Evolutionary conservation across 2,888 invertebrate genomes (phyloP).

Genomic region (Thelaira solivaga): DNA sequence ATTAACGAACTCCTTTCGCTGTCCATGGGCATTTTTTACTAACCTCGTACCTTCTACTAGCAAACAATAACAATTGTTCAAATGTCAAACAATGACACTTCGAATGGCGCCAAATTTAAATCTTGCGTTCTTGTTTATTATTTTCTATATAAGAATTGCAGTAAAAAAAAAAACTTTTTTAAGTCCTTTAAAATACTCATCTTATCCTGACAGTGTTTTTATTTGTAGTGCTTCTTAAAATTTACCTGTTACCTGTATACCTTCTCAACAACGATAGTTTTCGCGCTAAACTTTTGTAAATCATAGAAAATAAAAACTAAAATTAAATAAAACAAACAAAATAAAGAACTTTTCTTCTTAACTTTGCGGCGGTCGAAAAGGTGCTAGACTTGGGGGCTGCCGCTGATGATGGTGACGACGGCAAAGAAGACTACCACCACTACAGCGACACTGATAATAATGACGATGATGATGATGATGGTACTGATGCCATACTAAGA

Average conservation of each 20-base stretch:
- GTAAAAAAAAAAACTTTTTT: too few relatives aligned
- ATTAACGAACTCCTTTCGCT: too few relatives aligned
- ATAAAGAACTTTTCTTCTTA: slow-evolving; percentile 53
- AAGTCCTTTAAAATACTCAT: background rate
- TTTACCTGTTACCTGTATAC: slow-evolving; percentile 39
- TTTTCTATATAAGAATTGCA: too few relatives aligned
- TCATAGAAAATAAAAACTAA: slow-evolving; percentile 34
- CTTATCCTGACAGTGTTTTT: slow-evolving; percentile 28
- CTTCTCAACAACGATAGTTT: slow-evolving; percentile 14
- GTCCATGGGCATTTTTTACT: too few relatives aligned
- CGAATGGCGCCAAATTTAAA: too few relatives aligned
- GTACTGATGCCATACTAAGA: slow-evolving; percentile 56
- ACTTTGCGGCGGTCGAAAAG: slow-evolving; percentile 57
- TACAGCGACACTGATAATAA: background rate
- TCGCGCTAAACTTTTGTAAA: slow-evolving; percentile 40
- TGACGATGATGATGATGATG: slow-evolving; percentile 20
- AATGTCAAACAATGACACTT: too few relatives aligned
- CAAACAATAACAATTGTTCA: too few relatives aligned
- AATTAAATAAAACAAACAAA: background rate
- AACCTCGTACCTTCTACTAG: too few relatives aligned
- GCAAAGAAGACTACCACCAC: slow-evolving; percentile 34
- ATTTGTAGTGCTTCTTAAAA: background rate
- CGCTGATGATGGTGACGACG: slow-evolving; percentile 50
- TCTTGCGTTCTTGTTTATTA: too few relatives aligned
- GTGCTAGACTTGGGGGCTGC: slow-evolving; percentile 57